Base-by-base conservation (phyloP, 2,113 vertebrate species). In the Passerina amoena region DNA sequence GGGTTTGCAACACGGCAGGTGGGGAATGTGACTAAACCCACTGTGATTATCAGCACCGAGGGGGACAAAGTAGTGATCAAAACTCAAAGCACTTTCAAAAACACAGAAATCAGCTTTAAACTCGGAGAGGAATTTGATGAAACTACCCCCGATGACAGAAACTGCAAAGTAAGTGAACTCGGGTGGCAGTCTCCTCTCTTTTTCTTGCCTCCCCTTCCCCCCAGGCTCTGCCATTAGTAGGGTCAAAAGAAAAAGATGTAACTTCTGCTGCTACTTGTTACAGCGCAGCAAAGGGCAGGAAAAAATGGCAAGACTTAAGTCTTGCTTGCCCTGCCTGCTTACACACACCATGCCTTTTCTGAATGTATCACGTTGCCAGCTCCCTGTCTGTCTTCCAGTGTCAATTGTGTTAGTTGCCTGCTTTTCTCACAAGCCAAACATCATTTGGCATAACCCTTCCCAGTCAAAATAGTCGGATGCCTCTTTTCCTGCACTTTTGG, bases 51-150 rank as follows among this genome's bases (percentile, higher is more conserved):
- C 98, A 98, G 98, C 96, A 98, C 98, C 94, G 99, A 99, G 60
- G 99, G 98, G 1, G 99, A 98, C 92, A 98, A 98, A 97, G 98
- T 99, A 90, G 94, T 98, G 66, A 95, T 99, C 81, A 98, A 97
- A 94, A 99, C 98, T 61, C 98, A 98, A 84, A 99, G 98, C 96
- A 99, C 99, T 79, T 99, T 99, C 97, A 99, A 99, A 92, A 99
- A 99, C 96, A 99, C 98, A 38, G 99, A 99, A 97, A 98, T 99
- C 96, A 97, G 97, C 88, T 99, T 99, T 97, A 99, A 97, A 45
- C 98, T 99, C 76, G 99, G 99, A 61, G 99, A 99, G 88, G 99
- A 99, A 97, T 99, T 99, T 54, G 99, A 99, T 21, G 99, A 99
- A 95, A 97, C 95, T 85, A 99, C 98, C 5, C 98, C 98, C 5